Percentiles rank a stretch among this genome's conserved stretches.
Conservation (phyloP, 2,797 vertebrate species). For the Chromobotia macracanthus region DNA sequence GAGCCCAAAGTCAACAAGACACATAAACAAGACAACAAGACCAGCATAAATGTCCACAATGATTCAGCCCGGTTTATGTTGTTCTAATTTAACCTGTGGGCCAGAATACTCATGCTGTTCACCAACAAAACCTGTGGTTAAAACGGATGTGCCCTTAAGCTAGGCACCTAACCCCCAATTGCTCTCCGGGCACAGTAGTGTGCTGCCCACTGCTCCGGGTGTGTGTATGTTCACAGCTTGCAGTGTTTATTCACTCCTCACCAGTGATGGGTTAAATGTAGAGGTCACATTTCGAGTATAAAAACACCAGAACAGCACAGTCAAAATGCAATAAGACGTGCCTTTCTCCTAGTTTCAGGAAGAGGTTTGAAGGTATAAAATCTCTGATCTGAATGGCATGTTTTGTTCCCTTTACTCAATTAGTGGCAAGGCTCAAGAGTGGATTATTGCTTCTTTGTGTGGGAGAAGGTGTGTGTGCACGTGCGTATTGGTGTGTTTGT, state of each 20-base stretch:
- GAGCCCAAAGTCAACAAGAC: background rate
- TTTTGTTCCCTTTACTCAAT: slow-evolving; percentile 63
- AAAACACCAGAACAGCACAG: background rate
- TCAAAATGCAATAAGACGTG: slow-evolving; percentile 1
- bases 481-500: slow-evolving; percentile 12
- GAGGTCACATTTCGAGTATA: too few species aligned
- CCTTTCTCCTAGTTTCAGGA: slow-evolving; percentile 22
- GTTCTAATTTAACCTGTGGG: background rate
- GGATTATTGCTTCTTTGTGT: slow-evolving; percentile 64
- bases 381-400: slow-evolving; percentile 53
- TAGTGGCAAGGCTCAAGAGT: slow-evolving; percentile 64
- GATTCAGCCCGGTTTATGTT: background rate
- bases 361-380: slow-evolving; percentile 45
- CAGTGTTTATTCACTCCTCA: too few species aligned
- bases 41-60: background rate
- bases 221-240: too few species aligned
- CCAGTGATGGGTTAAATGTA: too few species aligned
- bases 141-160: too few species aligned
- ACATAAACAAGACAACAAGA: too few species aligned
- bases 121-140: background rate
- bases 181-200: too few species aligned
- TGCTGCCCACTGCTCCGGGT: too few species aligned
- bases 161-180: too few species aligned
- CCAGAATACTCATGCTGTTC: background rate
- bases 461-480: slow-evolving; percentile 11